A percentile compares a stretch with the other conserved stretches of the same genome.
These are phyloP conservation scores for Caenorhabditis tropicalis DNA, from an alignment of 1,140 invertebrate species.

Conservation along the genomic window DNA sequence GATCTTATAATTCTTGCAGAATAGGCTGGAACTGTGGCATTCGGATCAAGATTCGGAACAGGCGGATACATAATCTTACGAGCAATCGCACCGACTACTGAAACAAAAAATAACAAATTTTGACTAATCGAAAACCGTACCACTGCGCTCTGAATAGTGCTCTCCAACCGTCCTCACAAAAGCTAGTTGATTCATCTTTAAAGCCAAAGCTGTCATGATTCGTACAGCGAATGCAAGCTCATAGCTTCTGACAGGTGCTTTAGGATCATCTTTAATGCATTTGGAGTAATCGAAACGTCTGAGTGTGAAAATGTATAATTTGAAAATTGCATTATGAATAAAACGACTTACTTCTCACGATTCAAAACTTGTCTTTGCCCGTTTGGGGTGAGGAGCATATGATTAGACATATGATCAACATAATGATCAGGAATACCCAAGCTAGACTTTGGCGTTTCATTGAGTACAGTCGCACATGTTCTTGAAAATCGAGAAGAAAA, in stretches of 20 bases:
- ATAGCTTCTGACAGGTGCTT: background rate
- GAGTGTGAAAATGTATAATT: background rate
- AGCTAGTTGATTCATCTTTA: background rate
- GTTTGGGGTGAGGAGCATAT: conserved; percentile 27
- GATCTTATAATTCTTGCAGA: background rate
- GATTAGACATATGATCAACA: background rate
- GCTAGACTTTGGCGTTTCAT: conserved; percentile 47
- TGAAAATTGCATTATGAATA: background rate
- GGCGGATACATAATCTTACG: conserved; percentile 17
- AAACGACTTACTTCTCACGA: conserved; percentile 16
- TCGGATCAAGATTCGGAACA: conserved; percentile 13
- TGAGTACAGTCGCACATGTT: background rate
- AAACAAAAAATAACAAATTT: background rate
- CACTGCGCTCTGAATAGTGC: conserved; percentile 26
- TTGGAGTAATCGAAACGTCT: conserved; percentile 47
- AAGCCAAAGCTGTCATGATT: background rate
- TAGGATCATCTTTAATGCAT: conserved; percentile 24
- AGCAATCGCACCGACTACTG: background rate
- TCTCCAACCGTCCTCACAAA: background rate
- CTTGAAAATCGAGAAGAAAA: background rate
- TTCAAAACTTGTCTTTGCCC: conserved; percentile 36
- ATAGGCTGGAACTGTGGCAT: conserved; percentile 2
- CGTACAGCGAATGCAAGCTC: conserved; percentile 17
- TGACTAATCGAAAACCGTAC: background rate
- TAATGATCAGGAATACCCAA: conserved; percentile 43